Evolutionary conservation across 2,888 invertebrate species (phyloP).

Genomic region (Euzophera pinguis): DNA sequence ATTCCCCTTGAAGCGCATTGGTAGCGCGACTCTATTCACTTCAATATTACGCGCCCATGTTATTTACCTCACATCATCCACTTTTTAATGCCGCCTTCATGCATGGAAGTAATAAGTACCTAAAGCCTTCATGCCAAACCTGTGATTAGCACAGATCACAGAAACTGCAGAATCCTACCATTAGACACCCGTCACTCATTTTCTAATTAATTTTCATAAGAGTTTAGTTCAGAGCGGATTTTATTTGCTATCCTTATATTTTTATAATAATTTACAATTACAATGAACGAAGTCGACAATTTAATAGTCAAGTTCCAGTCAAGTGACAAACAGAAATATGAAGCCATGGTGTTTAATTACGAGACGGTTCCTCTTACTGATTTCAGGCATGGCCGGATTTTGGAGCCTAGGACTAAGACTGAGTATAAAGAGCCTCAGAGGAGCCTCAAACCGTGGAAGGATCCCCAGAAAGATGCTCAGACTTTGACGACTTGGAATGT

Average conservation of each 20-base stretch:
- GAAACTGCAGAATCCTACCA: too few species aligned
- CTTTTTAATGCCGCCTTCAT: too few species aligned
- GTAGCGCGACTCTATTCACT: too few species aligned
- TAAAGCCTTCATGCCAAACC: too few species aligned
- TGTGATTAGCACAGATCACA: too few species aligned
- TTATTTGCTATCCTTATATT: background rate
- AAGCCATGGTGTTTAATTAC: constrained; percentile 34
- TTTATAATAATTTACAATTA: background rate
- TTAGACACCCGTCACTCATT: background rate
- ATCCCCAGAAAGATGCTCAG: constrained; percentile 33
- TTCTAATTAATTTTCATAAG: background rate
- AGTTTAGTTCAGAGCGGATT: background rate
- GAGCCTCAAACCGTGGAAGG: constrained; percentile 14
- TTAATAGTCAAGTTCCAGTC: background rate
- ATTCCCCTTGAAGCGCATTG: too few species aligned
- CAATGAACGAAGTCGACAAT: background rate
- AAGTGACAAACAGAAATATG: constrained; percentile 14
- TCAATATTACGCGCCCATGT: too few species aligned
- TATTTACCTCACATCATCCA: too few species aligned
- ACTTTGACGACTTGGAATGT: constrained; percentile 32
- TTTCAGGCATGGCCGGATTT: constrained; percentile 24
- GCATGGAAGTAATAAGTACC: too few species aligned
- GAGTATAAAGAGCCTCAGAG: constrained; percentile 20
- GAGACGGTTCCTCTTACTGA: constrained; percentile 30
- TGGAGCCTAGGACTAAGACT: constrained; percentile 20